Evolutionary conservation across 1,140 invertebrate species (phyloP).

Genomic region (Drosophila pachea): DNA sequence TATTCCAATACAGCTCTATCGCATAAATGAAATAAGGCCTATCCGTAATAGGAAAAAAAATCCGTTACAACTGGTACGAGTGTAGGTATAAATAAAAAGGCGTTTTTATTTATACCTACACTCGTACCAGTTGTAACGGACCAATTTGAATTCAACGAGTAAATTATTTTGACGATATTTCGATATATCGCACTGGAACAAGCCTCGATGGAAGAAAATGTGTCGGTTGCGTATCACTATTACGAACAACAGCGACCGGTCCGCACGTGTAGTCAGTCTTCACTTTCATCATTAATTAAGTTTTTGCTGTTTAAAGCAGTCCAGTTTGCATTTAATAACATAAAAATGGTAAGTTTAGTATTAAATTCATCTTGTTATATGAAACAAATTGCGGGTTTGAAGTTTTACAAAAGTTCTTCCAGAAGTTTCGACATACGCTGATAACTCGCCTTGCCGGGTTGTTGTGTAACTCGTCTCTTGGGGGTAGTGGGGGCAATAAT

Average conservation of each 20-base stretch:
- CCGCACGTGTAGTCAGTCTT: constrained; percentile 62
- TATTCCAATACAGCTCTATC: no score
- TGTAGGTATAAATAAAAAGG: not conserved
- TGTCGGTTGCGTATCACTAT: constrained; percentile 19
- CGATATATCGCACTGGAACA: constrained; percentile 9
- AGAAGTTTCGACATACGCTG: constrained; percentile 51
- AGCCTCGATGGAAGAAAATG: not conserved
- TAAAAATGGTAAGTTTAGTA: constrained; percentile 55
- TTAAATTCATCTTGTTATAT: not conserved
- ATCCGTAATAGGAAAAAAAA: not conserved
- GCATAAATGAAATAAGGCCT: no score
- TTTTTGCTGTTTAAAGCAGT: constrained; percentile 25
- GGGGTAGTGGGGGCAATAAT: constrained; percentile 3
- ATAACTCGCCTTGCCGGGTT: constrained; percentile 43
- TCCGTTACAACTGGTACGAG: not conserved
- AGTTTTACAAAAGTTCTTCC: constrained; percentile 14
- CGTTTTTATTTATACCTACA: not conserved
- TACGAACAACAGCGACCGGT: constrained; percentile 41
- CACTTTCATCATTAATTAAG: constrained; percentile 33
- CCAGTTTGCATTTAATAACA: constrained; percentile 67
- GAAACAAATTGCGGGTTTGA: not conserved
- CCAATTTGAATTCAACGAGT: not conserved
- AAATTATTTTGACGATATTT: constrained; percentile 4
- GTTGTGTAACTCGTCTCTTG: constrained; percentile 60
- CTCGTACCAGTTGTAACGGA: not conserved